Evolutionary conservation across 2,888 invertebrate genomes (phyloP), one percentile per base, ranked within the genome.

Genomic region (Anthrax anthrax): DNA sequence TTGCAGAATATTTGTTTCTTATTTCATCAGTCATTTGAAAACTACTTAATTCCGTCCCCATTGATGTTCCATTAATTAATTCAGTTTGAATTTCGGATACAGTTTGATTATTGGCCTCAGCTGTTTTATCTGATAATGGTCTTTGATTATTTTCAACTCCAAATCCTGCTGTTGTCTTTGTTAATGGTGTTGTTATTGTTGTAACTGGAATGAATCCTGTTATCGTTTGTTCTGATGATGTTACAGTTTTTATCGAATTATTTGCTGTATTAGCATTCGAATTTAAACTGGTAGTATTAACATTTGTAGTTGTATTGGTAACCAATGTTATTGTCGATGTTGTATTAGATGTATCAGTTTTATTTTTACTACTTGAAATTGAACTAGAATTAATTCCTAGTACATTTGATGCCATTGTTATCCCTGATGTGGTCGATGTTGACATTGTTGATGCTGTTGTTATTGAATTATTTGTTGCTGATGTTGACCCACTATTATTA

Each of bases 401-500:
- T 23, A 8, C 8, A 6, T 23, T 23, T 23, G 23, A 6, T 23
- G 23, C 5, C 8, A 23, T 6, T 23, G 23, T 23, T 23, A 23
- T 23, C 8, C 5, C 23, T 4, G 23, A 23, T 23, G 8, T 6
- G 8, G 36, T 18, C 12, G 45, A 36, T 36, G 44, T 19, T 42
- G 48, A 13, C 32, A 8, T 37, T n/a, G 39, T 5, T 16, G 18
- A 39, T 27, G 19, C 27, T 17, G 38, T n/a, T 38, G 41, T 23
- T 16, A 2, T 16, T 18, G 40, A 5, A 10, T 6, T 16, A 23
- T 19, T 19, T 19, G 39, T 27, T 8, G 18, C 37, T 38, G 54
- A 46, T 49, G 50, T 48, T 13, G 50, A 16, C 12, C 19, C 37
- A 18, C 42, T 48, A 50, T 51, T 57, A 52, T 58, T 62, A 50